A percentile compares a stretch with the other conserved stretches of the same genome.
Conservation (phyloP, 2,113 vertebrate genomes). For the Pungitius pungitius region DNA sequence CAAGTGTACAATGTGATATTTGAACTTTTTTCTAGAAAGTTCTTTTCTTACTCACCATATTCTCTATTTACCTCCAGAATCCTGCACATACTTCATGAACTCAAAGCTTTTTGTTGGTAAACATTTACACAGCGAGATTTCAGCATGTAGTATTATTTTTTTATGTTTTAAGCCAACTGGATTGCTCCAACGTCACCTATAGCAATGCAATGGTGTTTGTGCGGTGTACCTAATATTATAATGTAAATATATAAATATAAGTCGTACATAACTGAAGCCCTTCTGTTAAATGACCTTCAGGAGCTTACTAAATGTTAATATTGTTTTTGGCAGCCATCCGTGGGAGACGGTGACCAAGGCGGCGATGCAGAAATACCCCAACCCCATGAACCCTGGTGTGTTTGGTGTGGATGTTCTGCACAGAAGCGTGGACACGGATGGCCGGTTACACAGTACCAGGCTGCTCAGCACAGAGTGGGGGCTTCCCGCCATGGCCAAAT, state of each 20-base stretch:
- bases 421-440: conserved; percentile 84
- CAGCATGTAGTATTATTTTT: too few species aligned
- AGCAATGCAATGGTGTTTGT: background rate
- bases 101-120: too few species aligned
- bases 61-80: background rate
- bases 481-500: conserved; percentile 91
- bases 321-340: conserved; percentile 84
- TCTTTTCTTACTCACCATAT: too few species aligned
- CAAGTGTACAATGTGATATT: background rate
- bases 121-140: too few species aligned
- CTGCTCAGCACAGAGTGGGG: conserved; percentile 98
- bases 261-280: background rate
- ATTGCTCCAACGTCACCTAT: background rate
- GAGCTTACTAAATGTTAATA: background rate
- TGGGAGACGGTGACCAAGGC: conserved; percentile 97
- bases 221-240: background rate
- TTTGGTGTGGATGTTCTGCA: conserved; percentile 94
- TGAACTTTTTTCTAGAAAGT: background rate
- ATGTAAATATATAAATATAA: background rate
- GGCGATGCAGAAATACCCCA: conserved; percentile 98
- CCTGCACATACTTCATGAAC: background rate
- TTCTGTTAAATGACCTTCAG: background rate
- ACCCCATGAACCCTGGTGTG: conserved; percentile 96
- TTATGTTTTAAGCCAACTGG: background rate
- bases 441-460: conserved; percentile 91